Evolutionary conservation across 2,113 vertebrate species (phyloP), one percentile per base, ranked within the genome.

Genomic region (Pollachius pollachius): DNA sequence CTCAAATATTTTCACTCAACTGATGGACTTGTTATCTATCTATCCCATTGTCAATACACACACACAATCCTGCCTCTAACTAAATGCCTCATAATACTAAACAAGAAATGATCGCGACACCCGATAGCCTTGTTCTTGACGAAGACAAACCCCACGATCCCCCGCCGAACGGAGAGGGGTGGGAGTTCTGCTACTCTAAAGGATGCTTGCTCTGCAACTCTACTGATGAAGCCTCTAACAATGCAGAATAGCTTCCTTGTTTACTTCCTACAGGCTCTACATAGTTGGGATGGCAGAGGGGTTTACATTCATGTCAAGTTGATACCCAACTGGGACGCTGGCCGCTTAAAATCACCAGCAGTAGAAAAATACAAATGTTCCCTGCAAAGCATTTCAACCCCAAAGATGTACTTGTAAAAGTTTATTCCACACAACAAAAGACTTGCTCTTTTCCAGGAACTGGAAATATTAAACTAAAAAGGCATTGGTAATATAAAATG

Each of bases 231-330:
- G 72, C 67, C 68, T 71, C 65, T 69, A 68, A 82, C 70, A 76
- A 72, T 84, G 76, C 67, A 90, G 81, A 92, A 92, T 88, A 74
- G 77, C 62, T 27, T 74, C 65, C 57, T 91, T 92, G 87, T 91
- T 81, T 54, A 73, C 74, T 71, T 87, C 87, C 89, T 70, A 87
- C 91, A 84, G 74, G 62, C 74, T 79, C 72, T 34, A 52, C 88
- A 92, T 92, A 80, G 72, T 88, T 88, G 27, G 79, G 75, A 92
- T 91, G 62, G 59, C 74, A 17, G 56, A 76, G 82, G 72, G 68
- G 68, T 66, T 82, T 82, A 68, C 59, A 71, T 65, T 76, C 77
- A 48, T 48, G 41, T 12, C 41, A 48, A 9, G 12, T 48, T 48
- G 41, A 48, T 11, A 48, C 41, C 9, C 8, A 48, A 13, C 41